These are phyloP conservation scores for Metallyticus violacea DNA, from an alignment of 2,888 invertebrate species.

Conservation along the genomic window DNA sequence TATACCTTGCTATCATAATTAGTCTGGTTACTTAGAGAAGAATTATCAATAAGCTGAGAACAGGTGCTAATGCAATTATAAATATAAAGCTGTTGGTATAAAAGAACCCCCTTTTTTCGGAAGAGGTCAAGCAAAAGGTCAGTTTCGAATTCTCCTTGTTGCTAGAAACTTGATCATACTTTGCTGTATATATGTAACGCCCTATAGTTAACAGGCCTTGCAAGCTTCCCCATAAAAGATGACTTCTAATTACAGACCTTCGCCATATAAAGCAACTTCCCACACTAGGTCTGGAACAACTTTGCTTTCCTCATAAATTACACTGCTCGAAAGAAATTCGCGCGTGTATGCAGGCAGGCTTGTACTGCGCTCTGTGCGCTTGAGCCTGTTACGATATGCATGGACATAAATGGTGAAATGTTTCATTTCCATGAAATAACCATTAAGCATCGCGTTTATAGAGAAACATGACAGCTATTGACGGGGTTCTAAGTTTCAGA, in stretches of 20 bases:
- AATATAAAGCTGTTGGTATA: too few species aligned
- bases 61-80: too few species aligned
- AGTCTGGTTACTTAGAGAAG: too few species aligned
- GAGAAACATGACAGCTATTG: background rate
- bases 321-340: background rate
- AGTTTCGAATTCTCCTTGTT: too few species aligned
- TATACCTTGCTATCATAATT: too few species aligned
- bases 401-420: too few species aligned
- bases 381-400: background rate
- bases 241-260: background rate
- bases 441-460: background rate
- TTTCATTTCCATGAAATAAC: background rate
- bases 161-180: too few species aligned
- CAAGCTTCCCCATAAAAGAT: background rate
- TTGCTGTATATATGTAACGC: background rate
- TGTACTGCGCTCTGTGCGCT: background rate
- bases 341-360: background rate
- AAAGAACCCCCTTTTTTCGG: too few species aligned
- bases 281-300: background rate
- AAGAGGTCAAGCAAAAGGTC: too few species aligned
- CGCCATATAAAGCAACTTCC: background rate
- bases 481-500: too few species aligned
- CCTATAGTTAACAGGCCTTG: background rate
- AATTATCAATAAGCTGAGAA: too few species aligned
- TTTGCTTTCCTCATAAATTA: background rate